Base-by-base conservation (phyloP, 2,113 vertebrate genomes). In the Dicerorhinus sumatrensis region DNA sequence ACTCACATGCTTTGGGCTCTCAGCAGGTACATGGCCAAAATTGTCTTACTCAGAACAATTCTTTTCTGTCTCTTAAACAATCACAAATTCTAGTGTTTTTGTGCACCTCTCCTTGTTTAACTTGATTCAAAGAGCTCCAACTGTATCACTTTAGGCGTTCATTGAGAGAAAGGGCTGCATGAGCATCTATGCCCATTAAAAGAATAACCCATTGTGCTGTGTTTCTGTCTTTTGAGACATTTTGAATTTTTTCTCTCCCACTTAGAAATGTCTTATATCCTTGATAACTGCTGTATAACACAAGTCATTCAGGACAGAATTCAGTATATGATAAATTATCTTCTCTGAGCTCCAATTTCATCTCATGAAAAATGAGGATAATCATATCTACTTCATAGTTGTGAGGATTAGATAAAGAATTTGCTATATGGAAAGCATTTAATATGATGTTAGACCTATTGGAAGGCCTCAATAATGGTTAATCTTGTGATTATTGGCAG, bases 41-140 rank as follows among this genome's bases (percentile, higher is more conserved):
- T 1, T 1, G 42, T 67, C 0, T 3, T 87, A 10, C 93, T 60
- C 0, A 1, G 6, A 0, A 1, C 25, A 87, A 75, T 91, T 97
- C 87, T 98, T 96, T 95, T 92, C 83, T 94, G 0, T 18, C 48
- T 97, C 63, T 92, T 94, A 92, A 96, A 89, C 81, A 89, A 69
- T 10, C 76, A 29, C 42, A 16, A 79, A 93, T 93, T 97, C 93
- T 90, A 67, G 39, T 83, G 62, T 62, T 51, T 4, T 94, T 95
- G 42, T 97, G 83, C 60, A 96, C 65, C 72, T 93, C 67, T 97
- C 1, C n/a, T 17, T 94, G 77, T 93, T 97, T 96, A 54, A 96
- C 97, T 96, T 84, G 91, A 98, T 98, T 97, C 91, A 84, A 33
- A 63, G 89, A 54, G 21, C 85, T 83, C n/a, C 94, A 97, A 82